Base-by-base conservation (phyloP, 2,888 invertebrate genomes). In the Amblyjoppa fuscipennis region DNA sequence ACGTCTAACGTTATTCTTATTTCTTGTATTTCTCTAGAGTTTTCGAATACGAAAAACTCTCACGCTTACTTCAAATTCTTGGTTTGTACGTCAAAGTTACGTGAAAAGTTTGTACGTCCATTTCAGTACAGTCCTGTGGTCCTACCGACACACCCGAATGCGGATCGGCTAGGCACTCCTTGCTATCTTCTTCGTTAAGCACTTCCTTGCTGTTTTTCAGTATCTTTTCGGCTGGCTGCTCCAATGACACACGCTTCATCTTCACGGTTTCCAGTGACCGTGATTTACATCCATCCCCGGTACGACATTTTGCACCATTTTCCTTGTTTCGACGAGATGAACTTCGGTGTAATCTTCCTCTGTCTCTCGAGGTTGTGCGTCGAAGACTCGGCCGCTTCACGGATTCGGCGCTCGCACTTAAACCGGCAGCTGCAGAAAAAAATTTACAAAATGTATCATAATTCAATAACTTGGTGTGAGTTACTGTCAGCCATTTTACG, bases 251-350 rank as follows among this genome's bases (percentile, higher is more conserved):
- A 4, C 91, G 89, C 80, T 92, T 93, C 2, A 89, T 90, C 78
- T 92, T 93, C 31, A 91, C 91, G 6, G 91, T 90, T 69, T 93
- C 93, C 66, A 92, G 81, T 2, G 93, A 93, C 51, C 92, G 92
- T 5, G 93, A 93, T 71, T 93, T 93, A 25, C 91, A 88, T 0
- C 90, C 87, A 25, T 92, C 93, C 13, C 88, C 77, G 0, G 89
- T 83, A 3, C 92, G 90, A 71, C 88, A 89, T 83, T 93, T 94
- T 79, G 93, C 92, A 41, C 95, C 95, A 87, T 95, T 95, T 87
- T 95, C 95, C 89, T 95, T 95, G 90, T 95, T 95, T 79, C 95
- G 94, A 59, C 95, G 94, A 25, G 95, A 95, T 28, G 95, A 95
- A 83, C 94, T 95, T 20, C 95, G 94, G 61, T 95, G 94, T n/a